A percentile compares a stretch with the other conserved stretches of the same genome.
Evolutionary conservation across 2,888 invertebrate genomes (phyloP).

Genomic region (Macrosiphum euphorbiae): DNA sequence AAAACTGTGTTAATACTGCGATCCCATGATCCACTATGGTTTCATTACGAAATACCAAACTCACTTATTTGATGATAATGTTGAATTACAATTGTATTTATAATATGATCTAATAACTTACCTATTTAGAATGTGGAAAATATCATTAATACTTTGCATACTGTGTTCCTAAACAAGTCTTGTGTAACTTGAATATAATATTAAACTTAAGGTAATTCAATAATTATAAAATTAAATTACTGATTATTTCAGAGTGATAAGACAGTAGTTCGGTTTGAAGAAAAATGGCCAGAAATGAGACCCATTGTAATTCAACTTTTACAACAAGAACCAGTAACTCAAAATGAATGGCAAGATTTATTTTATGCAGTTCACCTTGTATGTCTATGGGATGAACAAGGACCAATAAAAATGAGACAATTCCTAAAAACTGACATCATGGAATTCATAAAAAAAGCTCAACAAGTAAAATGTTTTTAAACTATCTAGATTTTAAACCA

Average conservation of each 20-base stretch:
- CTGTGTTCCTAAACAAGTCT: not conserved
- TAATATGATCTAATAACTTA: not conserved
- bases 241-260: slow-evolving; percentile 29
- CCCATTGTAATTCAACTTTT: slow-evolving; percentile 93
- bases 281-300: slow-evolving; percentile 96
- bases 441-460: slow-evolving; percentile 94
- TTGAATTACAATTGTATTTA: not conserved
- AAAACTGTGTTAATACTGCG: not conserved
- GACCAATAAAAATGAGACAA: slow-evolving; percentile 88
- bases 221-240: not conserved
- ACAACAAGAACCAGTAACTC: slow-evolving; percentile 93
- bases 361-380: slow-evolving; percentile 97
- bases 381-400: slow-evolving; percentile 97
- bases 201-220: not conserved
- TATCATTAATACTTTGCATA: not conserved
- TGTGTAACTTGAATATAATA: not conserved
- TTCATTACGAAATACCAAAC: no score
- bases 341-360: slow-evolving; percentile 97
- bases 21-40: no score
- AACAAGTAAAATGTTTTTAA: slow-evolving; percentile 73
- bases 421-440: slow-evolving; percentile 93
- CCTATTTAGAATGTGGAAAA: not conserved
- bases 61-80: not conserved
- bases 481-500: not conserved
- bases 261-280: slow-evolving; percentile 78